Percentiles rank a stretch among this genome's conserved stretches.
phyloP scores from a whole-genome alignment of 2,797 vertebrate genomes.

The Eulemur mongoz region DNA sequence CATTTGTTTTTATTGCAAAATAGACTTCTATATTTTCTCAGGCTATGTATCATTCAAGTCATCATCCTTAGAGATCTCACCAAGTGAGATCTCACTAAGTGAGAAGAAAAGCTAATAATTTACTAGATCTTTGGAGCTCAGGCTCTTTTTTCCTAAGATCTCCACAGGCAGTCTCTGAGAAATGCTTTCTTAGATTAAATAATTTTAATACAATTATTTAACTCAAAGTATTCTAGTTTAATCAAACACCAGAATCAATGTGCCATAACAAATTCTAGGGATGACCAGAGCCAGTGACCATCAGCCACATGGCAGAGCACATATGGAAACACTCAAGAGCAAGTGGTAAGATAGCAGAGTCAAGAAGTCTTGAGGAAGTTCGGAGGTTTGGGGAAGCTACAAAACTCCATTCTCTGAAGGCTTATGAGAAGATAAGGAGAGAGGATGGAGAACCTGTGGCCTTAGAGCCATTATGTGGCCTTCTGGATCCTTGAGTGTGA shows the following conservation, averaged over 20 bases:
- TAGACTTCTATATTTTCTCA: background rate
- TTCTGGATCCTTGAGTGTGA: no score
- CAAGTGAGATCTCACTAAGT: background rate
- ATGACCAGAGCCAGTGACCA: background rate
- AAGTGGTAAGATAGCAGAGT: background rate
- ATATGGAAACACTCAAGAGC: background rate
- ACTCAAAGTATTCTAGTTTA: background rate
- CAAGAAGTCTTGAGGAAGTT: background rate
- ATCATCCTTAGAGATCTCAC: background rate
- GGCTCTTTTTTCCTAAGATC: no score
- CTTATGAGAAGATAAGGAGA: background rate
- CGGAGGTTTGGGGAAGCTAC: background rate
- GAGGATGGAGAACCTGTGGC: no score
- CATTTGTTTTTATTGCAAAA: background rate
- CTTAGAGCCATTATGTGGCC: no score
- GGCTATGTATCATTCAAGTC: slow-evolving; percentile 25
- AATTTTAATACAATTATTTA: background rate
- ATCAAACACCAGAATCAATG: background rate
- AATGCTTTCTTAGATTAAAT: no score
- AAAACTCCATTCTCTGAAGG: background rate
- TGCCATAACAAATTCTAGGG: background rate
- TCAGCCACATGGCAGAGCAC: background rate
- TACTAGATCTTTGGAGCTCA: no score
- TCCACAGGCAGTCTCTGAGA: no score
- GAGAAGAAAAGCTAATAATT: no score